Base-by-base conservation (phyloP, 2,113 vertebrate species). In the Poecilia latipinna region DNA sequence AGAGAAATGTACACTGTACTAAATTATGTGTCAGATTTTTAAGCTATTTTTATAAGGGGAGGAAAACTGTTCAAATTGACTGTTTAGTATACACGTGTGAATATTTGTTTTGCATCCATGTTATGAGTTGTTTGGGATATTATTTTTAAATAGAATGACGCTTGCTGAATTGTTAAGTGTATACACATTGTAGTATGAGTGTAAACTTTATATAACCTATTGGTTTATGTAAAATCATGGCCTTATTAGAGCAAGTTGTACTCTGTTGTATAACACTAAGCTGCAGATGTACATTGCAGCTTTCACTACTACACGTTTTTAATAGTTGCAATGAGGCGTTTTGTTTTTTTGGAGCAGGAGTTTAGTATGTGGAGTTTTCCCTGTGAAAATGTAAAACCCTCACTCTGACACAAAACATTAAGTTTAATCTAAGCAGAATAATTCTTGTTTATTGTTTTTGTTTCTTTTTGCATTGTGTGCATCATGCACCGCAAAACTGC, bases 11-110 rank as follows among this genome's bases (percentile, higher is more conserved):
- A 92, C 91, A 91, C 92, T 94, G 88, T 93, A 90, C 77, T 82
- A 79, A 93, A 90, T 74, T 82, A 87, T 78, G 72, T 90, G 86
- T 94, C 91, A 92, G 92, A 94, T 94, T 93, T 94, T 89, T 91
- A 91, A 93, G 87, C 90, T 94, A 95, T 95, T 95, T 95, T 95
- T 95, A 92, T 94, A 94, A 78, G 91, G 75, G 77, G 84, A 10
- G 22, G n/a, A 86, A 81, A 80, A 88, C 78, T 83, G 79, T 92
- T 91, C 75, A 87, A 80, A 86, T 77, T 81, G 79, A 87, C 86
- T 88, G 88, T 92, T 93, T 77, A 82, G 88, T 91, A 90, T 79
- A 88, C 74, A 74, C 61, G 84, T 90, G 85, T 88, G 86, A 85
- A 80, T 87, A 85, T 90, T 87, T 86, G 88, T 88, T 92, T 88